Conservation (phyloP, 2,797 vertebrate genomes). For the Gadopsis bispinosus region DNA sequence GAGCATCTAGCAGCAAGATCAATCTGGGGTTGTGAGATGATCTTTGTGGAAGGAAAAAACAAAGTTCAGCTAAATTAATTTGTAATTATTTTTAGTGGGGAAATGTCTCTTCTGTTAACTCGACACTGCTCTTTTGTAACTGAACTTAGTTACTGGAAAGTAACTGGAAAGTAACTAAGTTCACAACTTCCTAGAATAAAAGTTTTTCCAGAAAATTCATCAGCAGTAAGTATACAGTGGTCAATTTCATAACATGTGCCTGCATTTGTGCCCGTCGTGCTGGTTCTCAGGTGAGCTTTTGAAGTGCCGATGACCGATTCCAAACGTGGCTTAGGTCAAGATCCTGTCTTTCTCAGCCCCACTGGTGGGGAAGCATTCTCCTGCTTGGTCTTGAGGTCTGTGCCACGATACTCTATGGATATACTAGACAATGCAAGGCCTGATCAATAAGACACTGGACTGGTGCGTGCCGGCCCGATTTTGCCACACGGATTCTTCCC, state of each 20-base stretch:
- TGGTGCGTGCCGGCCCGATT: not conserved
- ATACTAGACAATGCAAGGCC: not conserved
- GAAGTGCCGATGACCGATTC: not conserved
- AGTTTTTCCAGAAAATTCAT: not conserved
- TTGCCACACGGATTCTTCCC: constrained; percentile 8
- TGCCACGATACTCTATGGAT: not conserved
- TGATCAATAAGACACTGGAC: not conserved
- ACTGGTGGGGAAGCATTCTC: not conserved
- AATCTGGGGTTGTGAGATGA: no score
- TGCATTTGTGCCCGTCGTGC: not conserved
- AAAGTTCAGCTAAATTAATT: no score
- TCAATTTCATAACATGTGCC: not conserved
- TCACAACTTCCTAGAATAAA: not conserved
- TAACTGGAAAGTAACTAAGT: no score
- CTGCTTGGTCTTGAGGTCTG: not conserved
- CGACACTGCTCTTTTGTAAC: no score
- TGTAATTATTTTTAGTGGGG: no score
- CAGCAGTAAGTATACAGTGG: not conserved
- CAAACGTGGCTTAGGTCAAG: not conserved
- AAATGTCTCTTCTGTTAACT: no score
- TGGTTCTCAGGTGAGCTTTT: not conserved
- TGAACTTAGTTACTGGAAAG: no score
- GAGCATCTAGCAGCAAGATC: not conserved
- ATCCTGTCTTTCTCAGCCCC: not conserved
- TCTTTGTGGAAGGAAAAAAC: no score